These are phyloP conservation scores for Watsonalla cultraria DNA, from an alignment of 2,888 invertebrate species.

Conservation along the genomic window DNA sequence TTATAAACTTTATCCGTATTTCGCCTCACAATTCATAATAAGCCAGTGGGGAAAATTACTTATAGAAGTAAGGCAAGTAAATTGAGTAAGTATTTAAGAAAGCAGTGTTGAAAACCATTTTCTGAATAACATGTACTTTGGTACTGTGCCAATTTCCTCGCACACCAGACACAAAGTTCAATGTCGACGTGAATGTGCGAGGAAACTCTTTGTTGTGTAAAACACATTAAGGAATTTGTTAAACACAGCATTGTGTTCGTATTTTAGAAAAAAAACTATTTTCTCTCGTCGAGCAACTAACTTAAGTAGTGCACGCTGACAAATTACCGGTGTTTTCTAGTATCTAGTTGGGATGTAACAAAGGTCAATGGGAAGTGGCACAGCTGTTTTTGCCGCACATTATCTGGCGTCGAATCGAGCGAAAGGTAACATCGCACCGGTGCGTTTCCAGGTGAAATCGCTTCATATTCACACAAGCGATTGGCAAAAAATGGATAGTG, in stretches of 20 bases:
- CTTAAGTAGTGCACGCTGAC: neutral
- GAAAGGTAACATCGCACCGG: constrained; percentile 66
- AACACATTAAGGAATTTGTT: neutral
- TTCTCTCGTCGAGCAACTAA: neutral
- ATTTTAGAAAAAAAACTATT: neutral
- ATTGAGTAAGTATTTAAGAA: neutral
- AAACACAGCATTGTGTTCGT: neutral
- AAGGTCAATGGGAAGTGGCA: constrained; percentile 72
- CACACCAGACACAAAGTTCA: constrained; percentile 55
- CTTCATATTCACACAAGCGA: constrained; percentile 60
- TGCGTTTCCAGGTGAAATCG: constrained; percentile 71
- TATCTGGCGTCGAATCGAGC: constrained; percentile 66
- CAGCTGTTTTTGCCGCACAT: constrained; percentile 63
- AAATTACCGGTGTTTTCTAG: constrained; percentile 29
- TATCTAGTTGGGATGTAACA: constrained; percentile 47
- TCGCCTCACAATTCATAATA: neutral
- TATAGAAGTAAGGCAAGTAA: no score
- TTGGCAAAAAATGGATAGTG: constrained; percentile 55
- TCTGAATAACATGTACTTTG: constrained; percentile 38
- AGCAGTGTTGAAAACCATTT: neutral
- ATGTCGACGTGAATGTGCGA: constrained; percentile 42
- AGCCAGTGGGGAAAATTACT: no score
- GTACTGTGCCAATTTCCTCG: constrained; percentile 62
- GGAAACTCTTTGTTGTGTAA: constrained; percentile 21
- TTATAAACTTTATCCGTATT: constrained; percentile 19